Evolutionary conservation across 2,113 vertebrate genomes (phyloP).

Genomic region (Morone saxatilis): DNA sequence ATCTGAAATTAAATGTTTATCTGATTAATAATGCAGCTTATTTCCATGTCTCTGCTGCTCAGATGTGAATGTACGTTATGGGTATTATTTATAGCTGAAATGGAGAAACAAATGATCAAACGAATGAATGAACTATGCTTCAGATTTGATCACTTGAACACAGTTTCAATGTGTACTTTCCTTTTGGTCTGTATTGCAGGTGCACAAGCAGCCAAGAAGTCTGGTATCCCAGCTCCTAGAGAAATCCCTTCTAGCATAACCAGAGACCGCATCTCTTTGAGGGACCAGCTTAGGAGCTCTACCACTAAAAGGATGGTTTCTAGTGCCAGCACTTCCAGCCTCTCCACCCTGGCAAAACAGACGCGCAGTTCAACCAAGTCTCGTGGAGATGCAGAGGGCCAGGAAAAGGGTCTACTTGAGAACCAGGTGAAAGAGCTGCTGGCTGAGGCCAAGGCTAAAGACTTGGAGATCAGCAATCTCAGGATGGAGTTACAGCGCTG

Average conservation of each 20-base stretch:
- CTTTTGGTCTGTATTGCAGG: slow-evolving; percentile 79
- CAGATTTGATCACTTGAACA: neutral
- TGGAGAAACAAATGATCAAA: no score
- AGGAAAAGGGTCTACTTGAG: slow-evolving; percentile 89
- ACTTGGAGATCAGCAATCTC: slow-evolving; percentile 93
- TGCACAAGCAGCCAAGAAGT: slow-evolving; percentile 87
- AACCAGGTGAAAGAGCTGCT: slow-evolving; percentile 94
- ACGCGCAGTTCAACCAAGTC: slow-evolving; percentile 85
- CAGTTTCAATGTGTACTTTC: neutral
- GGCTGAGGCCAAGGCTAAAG: slow-evolving; percentile 95
- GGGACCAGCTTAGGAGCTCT: slow-evolving; percentile 83
- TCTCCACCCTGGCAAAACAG: slow-evolving; percentile 89
- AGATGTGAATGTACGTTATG: neutral
- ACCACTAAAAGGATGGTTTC: slow-evolving; percentile 88
- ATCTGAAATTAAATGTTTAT: no score
- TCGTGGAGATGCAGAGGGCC: slow-evolving; percentile 86
- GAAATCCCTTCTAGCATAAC: slow-evolving; percentile 87
- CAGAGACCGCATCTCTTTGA: slow-evolving; percentile 88
- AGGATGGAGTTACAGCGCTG: slow-evolving; percentile 91
- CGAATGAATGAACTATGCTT: no score
- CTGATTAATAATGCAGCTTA: neutral
- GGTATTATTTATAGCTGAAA: neutral
- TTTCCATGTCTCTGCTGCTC: neutral
- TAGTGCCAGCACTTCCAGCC: slow-evolving; percentile 90
- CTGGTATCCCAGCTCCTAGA: slow-evolving; percentile 93